Evolutionary conservation across 2,113 vertebrate genomes (phyloP).

Genomic region (Sprattus sprattus): DNA sequence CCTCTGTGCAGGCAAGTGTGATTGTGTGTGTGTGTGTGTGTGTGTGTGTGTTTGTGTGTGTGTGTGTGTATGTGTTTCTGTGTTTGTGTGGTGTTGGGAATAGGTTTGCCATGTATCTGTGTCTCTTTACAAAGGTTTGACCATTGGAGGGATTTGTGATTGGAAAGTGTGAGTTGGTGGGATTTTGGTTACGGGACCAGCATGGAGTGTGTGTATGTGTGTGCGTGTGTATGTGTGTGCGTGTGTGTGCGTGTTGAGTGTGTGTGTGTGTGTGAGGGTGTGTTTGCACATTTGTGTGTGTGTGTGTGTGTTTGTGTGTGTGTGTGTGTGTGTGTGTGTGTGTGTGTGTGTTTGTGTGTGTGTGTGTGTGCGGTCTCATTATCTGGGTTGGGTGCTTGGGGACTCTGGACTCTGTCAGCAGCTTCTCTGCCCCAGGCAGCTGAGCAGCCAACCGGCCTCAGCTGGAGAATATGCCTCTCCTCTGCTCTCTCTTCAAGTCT

Average conservation of each 20-base stretch:
- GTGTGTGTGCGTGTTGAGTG: conserved; percentile 29
- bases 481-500: background rate
- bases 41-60: conserved; percentile 37
- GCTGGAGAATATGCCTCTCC: conserved; percentile 14
- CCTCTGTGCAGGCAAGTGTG: background rate
- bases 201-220: conserved; percentile 54
- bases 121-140: background rate
- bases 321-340: conserved; percentile 11
- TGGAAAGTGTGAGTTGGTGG: no score
- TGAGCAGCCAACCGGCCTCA: conserved; percentile 47
- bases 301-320: background rate
- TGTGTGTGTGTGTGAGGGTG: background rate
- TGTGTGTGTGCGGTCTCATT: conserved; percentile 40
- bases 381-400: conserved; percentile 48
- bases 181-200: no score
- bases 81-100: no score
- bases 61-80: conserved; percentile 31
- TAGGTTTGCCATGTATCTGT: background rate
- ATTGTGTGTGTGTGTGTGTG: conserved; percentile 54
- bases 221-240: conserved; percentile 21
- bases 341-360: conserved; percentile 21
- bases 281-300: background rate
- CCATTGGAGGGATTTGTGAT: no score
- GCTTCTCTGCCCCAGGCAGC: conserved; percentile 51
- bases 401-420: conserved; percentile 52